Base-by-base conservation (phyloP, 2,113 vertebrate species). In the Uria lomvia region DNA sequence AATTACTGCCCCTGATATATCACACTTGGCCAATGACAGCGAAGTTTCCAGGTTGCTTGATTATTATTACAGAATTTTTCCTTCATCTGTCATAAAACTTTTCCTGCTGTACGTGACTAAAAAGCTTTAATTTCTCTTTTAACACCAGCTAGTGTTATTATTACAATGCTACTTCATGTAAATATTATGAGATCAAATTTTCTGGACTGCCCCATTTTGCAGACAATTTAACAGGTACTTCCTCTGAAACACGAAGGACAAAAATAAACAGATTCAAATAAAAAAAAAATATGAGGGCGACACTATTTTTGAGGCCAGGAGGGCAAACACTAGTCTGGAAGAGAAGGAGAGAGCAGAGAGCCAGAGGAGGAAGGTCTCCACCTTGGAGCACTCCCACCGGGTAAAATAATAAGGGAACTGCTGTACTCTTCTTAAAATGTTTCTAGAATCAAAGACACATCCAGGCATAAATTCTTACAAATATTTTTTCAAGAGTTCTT, bases 131-230 rank as follows among this genome's bases (percentile, higher is more conserved):
- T 52, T 90, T 77, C 82, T 86, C 68, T 82, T 66, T 85, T 59
- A 74, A 79, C 74, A 88, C 67, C 74, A 84, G 17, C 22, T 53
- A 55, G 12, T 68, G 52, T 77, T 93, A 86, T 79, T 71, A 76
- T 70, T 95, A n/a, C 53, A 75, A 63, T 19, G 20, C 32, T 76
- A 85, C 85, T 92, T 92, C 36, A 88, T 42, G 59, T 86, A 95
- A 96, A 96, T 85, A 91, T 92, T 94, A 96, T 79, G 71, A 95
- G 81, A 93, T 94, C 62, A 76, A 58, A 80, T 85, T 73, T 82
- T 96, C 59, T 86, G 59, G 47, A 91, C 62, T 13, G 65, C 75
- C 75, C 60, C 3, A 29, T 92, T 95, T 94, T 9, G 15, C 42
- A 62, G 92, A 60, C 50, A 58, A 73, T 71, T 90, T 90, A 95